Evolutionary conservation across 2,888 invertebrate species (phyloP), one percentile per base, ranked within the genome.

Genomic region (Apamea anceps): DNA sequence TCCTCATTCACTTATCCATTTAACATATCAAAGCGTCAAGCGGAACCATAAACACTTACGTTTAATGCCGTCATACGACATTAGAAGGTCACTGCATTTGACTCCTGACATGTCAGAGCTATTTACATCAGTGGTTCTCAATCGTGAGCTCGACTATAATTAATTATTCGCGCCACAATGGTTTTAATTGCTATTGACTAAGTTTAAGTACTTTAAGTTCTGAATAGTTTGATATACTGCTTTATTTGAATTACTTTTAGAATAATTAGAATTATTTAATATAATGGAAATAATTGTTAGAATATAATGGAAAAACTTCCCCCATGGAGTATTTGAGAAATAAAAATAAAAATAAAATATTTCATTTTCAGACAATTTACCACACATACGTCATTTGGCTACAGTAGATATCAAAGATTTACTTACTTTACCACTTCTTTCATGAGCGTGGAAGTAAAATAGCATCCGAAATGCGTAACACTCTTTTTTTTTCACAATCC

Each of bases 41-140:
- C 57, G 51, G 28, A 72, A 72, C 71, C 12, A 75, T 13, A 51
- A 65, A 25, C 51, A 71, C 12, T 62, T 60, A 28, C 18, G 75
- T 76, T 73, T 15, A 42, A 37, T 70, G 1, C 48, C 28, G 10
- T 28, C 28, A 28, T 13, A 67, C 71, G 60, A 21, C 37, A 68
- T 75, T 57, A 62, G 87, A 85, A 85, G 85, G 87, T 87, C 72
- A 79, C 37, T 75, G 77, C 72, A 72, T 75, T 77, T 87, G 88
- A 75, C 76, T 68, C 57, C 18, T 87, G 68, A 73, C 74, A 67
- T 67, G 72, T 68, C 74, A 79, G 42, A 60, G 37, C 8, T 62
- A 68, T 74, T 54, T 21, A 32, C 28, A 68, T 57, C 76, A 85
- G 42, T 60, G 80, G 32, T 60, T 75, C 79, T 79, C 74, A 85